Percentiles rank a stretch among this genome's conserved stretches.
Conservation (phyloP, 2,113 vertebrate genomes). For the Paradoxurus hermaphroditus region DNA sequence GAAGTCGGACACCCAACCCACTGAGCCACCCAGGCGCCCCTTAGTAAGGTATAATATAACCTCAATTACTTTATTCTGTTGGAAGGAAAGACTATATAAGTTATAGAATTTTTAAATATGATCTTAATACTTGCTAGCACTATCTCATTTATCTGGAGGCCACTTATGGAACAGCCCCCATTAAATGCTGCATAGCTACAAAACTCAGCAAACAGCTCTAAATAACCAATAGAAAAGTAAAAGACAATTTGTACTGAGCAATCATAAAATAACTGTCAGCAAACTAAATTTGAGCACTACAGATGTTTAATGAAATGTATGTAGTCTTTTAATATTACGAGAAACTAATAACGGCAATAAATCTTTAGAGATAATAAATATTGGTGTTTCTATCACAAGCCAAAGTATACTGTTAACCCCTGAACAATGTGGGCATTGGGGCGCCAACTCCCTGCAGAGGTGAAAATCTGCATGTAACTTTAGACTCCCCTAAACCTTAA, state of each 20-base stretch:
- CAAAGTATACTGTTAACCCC: background rate
- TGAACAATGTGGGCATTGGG: background rate
- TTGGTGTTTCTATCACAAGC: background rate
- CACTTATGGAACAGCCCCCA: background rate
- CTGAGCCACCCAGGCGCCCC: too few species aligned
- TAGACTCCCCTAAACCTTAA: background rate
- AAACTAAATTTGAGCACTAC: background rate
- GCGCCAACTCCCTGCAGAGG: background rate
- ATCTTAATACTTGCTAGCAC: background rate
- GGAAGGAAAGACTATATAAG: background rate
- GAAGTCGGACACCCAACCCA: too few species aligned
- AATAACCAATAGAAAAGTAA: background rate
- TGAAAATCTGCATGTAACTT: background rate
- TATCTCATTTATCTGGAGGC: background rate
- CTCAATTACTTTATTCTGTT: background rate
- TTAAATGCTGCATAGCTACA: background rate
- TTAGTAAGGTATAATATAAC: background rate
- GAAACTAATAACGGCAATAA: background rate
- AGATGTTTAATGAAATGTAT: background rate
- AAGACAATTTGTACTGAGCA: background rate
- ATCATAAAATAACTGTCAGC: background rate
- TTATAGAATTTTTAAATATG: background rate
- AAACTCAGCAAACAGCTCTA: background rate
- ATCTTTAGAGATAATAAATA: background rate
- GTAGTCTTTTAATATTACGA: background rate